Base-by-base conservation (phyloP, 1,140 invertebrate species). In the Aphidius gifuensis region DNA sequence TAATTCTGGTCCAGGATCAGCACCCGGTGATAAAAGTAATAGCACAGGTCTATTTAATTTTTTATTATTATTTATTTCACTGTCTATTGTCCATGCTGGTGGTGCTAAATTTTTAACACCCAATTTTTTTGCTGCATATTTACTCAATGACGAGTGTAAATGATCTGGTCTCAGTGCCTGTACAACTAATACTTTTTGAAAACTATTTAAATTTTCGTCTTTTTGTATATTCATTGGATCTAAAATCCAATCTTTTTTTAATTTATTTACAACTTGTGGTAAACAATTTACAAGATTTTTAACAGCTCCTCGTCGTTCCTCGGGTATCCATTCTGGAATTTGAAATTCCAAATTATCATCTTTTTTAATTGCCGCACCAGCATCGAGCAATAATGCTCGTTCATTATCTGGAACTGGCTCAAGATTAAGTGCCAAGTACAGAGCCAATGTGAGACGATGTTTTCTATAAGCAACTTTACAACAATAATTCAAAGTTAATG, bases 131-230 rank as follows among this genome's bases (percentile, higher is more conserved):
- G 85, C 81, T n/a, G 87, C 85, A 76, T 92, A 93, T 56, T 86
- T 81, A 0, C 82, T 81, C 71, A 96, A 85, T 16, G 87, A 85
- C 6, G 85, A 85, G 50, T 90, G 84, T 8, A 96, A 77, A 50
- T 92, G 78, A 77, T 97, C 94, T 3, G 94, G 93, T 61, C 92
- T 83, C 6, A 94, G 79, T 1, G 90, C 86, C 82, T 96, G 92
- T 9, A 93, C 83, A 0, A 93, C 70, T 1, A 98, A 77, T n/a
- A 96, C 79, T 70, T 90, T 87, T 74, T 97, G 91, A 74, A 97
- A 96, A n/a, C 84, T 77, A 0, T 85, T 86, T 5, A 92, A 67
- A 49, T 82, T 83, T 47, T 81, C 81, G 39, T 85, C 78, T 0
- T 86, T 74, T 7, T 78, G 80, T 32, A 83, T 80, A 23, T 71